These are phyloP conservation scores for Acanthurus lineatus DNA, from an alignment of 2,797 vertebrate genomes.

Conservation along the genomic window DNA sequence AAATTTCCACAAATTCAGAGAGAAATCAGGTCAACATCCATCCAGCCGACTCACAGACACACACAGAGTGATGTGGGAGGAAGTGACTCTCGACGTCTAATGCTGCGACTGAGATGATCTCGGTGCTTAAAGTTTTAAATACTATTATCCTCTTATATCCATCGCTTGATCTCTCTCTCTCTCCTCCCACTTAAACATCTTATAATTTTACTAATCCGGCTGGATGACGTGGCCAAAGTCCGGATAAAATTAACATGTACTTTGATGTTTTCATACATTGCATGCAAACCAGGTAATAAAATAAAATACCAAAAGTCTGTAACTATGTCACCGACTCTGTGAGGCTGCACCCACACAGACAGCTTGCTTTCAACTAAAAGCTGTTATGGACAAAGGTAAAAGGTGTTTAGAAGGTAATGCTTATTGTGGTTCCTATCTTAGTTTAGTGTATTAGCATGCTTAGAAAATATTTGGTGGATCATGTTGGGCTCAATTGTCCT, in stretches of 20 bases:
- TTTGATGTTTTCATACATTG: too few species aligned
- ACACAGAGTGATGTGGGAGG: constrained; percentile 31
- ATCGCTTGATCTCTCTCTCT: constrained; percentile 39
- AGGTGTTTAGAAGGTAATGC: neutral
- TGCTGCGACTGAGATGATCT: constrained; percentile 79
- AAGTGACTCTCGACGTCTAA: constrained; percentile 71
- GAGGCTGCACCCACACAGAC: too few species aligned
- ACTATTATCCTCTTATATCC: constrained; percentile 73
- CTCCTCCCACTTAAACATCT: constrained; percentile 26
- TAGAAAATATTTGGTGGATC: neutral
- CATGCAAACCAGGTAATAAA: neutral
- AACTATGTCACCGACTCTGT: neutral
- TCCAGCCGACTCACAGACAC: neutral
- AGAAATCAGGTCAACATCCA: constrained; percentile 1
- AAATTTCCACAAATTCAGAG: neutral
- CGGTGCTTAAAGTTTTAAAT: constrained; percentile 56
- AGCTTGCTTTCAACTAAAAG: neutral
- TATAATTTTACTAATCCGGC: constrained; percentile 2
- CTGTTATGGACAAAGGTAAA: neutral
- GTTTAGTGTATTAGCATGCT: neutral
- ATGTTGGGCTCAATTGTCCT: neutral
- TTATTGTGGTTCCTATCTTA: neutral
- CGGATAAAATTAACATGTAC: too few species aligned
- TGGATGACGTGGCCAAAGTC: neutral
- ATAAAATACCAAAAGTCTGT: neutral